Base-by-base conservation (phyloP, 2,797 vertebrate genomes). In the Falco novaeseelandiae region DNA sequence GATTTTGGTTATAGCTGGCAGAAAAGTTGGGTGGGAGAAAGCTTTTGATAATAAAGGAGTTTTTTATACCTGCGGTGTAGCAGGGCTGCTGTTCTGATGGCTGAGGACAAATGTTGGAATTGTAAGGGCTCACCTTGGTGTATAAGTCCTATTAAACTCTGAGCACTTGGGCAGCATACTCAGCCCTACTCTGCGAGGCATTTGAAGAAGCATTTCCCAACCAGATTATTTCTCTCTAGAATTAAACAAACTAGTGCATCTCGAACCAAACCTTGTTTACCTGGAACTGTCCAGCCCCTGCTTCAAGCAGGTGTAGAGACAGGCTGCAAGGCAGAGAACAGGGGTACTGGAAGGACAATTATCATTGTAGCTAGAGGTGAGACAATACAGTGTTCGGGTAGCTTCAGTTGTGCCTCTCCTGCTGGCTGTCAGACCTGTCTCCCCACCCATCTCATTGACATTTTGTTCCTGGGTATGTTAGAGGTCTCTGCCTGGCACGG, bases 401-500 rank as follows among this genome's bases (percentile, higher is more conserved):
- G 25, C 54, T 93, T 65, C 42, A 12, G 9, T 4, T 55, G 23
- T 67, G 16, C 22, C 22, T 4, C 1, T 72, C 32, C 54, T 74
- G 15, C 32, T 30, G 59, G 7, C 26, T 61, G 71, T 32, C 32
- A 38, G n/a, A 55, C 17, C 40, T 55, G 12, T 65, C 8, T 63
- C 49, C 23, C 58, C n/a, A 4, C 8, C 69, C 11, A 12, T 55
- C 34, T 16, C 19, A 8, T 51, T 20, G 67, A 42, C 27, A 6
- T 7, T 46, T 52, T 58, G 5, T 26, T 74, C n/a, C 30, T 49
- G 17, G 21, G 8, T 49, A 42, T 1, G 4, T 55, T n/a, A 59
- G 49, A 67, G 54, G 25, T 77, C 51, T 74, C 74, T 46, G 42
- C 14, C 8, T 5, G 1, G 27, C 23, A 57, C 0, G 0, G 14